Evolutionary conservation across 2,888 invertebrate genomes (phyloP).

Genomic region (Amiota minor): DNA sequence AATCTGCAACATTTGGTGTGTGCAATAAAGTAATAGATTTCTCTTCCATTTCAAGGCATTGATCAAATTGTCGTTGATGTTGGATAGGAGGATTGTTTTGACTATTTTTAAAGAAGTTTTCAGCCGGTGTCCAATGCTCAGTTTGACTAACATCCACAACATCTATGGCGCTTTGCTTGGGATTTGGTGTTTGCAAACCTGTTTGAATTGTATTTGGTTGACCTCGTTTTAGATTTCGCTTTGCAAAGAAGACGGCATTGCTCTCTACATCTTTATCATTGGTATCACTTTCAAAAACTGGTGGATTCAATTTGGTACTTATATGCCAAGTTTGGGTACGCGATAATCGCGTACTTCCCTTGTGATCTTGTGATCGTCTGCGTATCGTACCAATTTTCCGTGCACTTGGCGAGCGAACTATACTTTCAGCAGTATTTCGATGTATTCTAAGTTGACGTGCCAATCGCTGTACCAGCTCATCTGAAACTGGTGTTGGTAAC

Average conservation of each 20-base stretch:
- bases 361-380: constrained; percentile 80
- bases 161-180: background rate
- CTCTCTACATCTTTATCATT: constrained; percentile 27
- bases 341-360: constrained; percentile 69
- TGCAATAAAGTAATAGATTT: constrained; percentile 1
- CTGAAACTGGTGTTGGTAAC: constrained; percentile 72
- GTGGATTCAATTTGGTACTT: constrained; percentile 39
- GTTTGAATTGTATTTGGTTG: constrained; percentile 74
- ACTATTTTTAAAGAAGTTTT: constrained; percentile 68
- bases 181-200: constrained; percentile 62
- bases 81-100: background rate
- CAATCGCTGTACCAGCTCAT: constrained; percentile 81
- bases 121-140: constrained; percentile 73
- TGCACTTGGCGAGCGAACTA: constrained; percentile 86
- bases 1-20: constrained; percentile 24
- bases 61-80: background rate
- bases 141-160: constrained; percentile 34
- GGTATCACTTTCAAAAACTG: constrained; percentile 13
- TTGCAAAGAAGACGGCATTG: constrained; percentile 74
- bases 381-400: constrained; percentile 85
- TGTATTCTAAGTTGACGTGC: constrained; percentile 84
- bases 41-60: constrained; percentile 36
- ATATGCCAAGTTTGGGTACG: constrained; percentile 81
- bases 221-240: constrained; percentile 75
- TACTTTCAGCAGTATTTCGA: constrained; percentile 80